Percentiles rank a stretch among this genome's conserved stretches.
These are phyloP conservation scores for Plodia interpunctella DNA, from an alignment of 1,140 invertebrate genomes.

Conservation along the genomic window DNA sequence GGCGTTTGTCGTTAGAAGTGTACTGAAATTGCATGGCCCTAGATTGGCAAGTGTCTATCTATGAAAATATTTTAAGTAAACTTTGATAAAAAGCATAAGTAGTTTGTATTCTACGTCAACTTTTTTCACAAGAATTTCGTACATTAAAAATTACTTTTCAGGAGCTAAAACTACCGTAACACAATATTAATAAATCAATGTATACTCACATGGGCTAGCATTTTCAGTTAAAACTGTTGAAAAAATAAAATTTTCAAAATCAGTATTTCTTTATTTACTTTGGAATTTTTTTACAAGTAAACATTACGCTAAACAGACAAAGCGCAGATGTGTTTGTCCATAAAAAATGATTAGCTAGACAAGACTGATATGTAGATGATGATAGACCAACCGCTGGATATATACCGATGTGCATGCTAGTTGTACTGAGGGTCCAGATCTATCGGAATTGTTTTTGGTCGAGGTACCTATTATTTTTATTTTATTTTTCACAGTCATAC, in stretches of 20 bases:
- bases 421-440: slow-evolving; percentile 32
- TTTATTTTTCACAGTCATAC: slow-evolving; percentile 37
- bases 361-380: background rate
- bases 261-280: background rate
- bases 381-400: slow-evolving; percentile 3
- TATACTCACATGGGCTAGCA: background rate
- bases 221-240: background rate
- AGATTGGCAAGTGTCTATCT: no score
- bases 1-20: background rate
- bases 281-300: background rate
- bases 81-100: no score
- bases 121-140: no score
- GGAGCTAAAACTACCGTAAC: no score
- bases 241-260: background rate
- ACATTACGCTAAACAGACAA: slow-evolving; percentile 9
- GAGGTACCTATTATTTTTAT: slow-evolving; percentile 54
- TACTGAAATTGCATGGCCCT: no score
- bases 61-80: no score
- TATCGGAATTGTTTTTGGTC: slow-evolving; percentile 44
- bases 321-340: slow-evolving; percentile 17
- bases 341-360: slow-evolving; percentile 18
- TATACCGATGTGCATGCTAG: slow-evolving; percentile 32
- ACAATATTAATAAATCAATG: no score
- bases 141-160: no score
- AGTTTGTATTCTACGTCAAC: no score